Conservation (phyloP, 2,888 invertebrate species). For the Epinotia brunnichana region DNA sequence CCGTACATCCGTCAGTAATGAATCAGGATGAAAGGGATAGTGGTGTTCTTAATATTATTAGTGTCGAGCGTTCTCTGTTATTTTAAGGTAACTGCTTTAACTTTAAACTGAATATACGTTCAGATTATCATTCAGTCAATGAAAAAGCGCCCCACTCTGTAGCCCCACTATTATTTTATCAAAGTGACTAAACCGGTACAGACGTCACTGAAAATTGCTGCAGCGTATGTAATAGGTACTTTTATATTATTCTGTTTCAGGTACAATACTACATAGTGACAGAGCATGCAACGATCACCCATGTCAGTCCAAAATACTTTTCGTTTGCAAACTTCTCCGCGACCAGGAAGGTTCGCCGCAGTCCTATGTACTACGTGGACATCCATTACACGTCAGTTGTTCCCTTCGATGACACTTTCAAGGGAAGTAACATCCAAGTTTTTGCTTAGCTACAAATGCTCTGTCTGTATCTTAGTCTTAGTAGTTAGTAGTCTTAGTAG, state of each 20-base stretch:
- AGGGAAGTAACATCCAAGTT: slow-evolving; percentile 11
- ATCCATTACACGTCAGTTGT: slow-evolving; percentile 14
- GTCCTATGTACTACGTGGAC: slow-evolving; percentile 28
- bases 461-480: no score
- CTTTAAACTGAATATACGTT: background rate
- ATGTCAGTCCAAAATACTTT: slow-evolving; percentile 1
- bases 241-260: background rate
- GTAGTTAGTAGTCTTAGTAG: no score
- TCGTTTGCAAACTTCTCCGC: background rate
- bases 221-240: no score
- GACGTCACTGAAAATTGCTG: no score
- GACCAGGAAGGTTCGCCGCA: slow-evolving; percentile 8
- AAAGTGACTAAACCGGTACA: no score
- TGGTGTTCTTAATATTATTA: background rate
- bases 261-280: slow-evolving; percentile 21
- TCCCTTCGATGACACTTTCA: slow-evolving; percentile 18
- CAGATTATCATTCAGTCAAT: no score
- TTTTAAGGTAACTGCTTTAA: background rate
- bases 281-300: slow-evolving; percentile 20
- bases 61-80: background rate
- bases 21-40: background rate
- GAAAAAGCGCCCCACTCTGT: no score
- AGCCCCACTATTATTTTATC: no score
- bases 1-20: background rate
- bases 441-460: background rate